Evolutionary conservation across 2,113 vertebrate species (phyloP).

Genomic region (Chloropsis hardwickii): DNA sequence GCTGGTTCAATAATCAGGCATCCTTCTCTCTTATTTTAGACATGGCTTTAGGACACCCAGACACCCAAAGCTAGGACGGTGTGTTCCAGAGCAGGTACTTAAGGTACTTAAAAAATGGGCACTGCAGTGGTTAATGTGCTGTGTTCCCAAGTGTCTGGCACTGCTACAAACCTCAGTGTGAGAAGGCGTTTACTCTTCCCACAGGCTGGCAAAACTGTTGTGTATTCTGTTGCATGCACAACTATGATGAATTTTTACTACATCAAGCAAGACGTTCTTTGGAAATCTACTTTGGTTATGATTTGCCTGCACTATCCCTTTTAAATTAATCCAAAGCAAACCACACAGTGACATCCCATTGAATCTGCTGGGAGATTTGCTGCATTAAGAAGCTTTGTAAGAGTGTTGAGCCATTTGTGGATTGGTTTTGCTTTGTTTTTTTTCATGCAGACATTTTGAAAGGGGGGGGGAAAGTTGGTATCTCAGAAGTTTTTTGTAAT

Average conservation of each 20-base stretch:
- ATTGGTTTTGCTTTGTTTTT: neutral
- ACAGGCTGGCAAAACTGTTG: neutral
- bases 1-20: neutral
- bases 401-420: neutral
- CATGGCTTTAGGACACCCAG: neutral
- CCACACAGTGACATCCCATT: neutral
- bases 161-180: neutral
- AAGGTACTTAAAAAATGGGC: neutral
- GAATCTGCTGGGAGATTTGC: neutral
- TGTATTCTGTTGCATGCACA: neutral
- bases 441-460: neutral
- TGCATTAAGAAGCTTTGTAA: neutral
- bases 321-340: neutral
- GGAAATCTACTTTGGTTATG: neutral
- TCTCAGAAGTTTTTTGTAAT: neutral
- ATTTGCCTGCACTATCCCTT: neutral
- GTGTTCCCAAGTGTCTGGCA: neutral
- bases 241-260: neutral
- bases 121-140: neutral
- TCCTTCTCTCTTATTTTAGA: neutral
- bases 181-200: neutral
- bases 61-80: neutral
- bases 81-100: neutral
- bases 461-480: fast-evolving
- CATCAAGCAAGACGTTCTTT: neutral